phyloP scores from a whole-genome alignment of 2,888 invertebrate species.

The Eupithecia inturbata region DNA sequence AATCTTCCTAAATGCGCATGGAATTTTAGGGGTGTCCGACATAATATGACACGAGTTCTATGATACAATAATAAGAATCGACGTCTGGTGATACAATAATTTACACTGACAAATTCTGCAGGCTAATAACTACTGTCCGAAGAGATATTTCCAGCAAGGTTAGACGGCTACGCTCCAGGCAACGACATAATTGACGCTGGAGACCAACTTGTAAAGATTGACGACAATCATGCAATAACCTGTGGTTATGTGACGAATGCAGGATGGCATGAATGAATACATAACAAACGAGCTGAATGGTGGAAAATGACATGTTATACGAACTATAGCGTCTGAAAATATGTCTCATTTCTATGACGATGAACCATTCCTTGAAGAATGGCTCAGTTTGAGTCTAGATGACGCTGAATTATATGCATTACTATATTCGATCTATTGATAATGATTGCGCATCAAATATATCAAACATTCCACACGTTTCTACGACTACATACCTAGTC shows the following conservation, averaged over 20 bases:
- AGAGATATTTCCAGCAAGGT: conserved; percentile 46
- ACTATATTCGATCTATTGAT: background rate
- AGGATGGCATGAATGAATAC: conserved; percentile 26
- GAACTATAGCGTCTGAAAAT: background rate
- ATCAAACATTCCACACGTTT: background rate
- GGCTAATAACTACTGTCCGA: conserved; percentile 15
- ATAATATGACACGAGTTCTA: background rate
- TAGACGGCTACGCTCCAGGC: conserved; percentile 57
- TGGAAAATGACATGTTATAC: background rate
- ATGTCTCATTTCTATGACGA: background rate
- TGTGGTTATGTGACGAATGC: conserved; percentile 43
- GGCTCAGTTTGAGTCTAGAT: background rate
- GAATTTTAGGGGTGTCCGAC: background rate
- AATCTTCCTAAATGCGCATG: background rate
- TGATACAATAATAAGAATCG: background rate
- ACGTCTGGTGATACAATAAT: background rate
- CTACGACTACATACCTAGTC: background rate
- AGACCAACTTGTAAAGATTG: conserved; percentile 48
- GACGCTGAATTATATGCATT: background rate
- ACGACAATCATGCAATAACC: conserved; percentile 70
- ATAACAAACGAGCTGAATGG: conserved; percentile 19
- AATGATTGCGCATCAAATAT: background rate
- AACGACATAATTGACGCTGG: conserved; percentile 63
- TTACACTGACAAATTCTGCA: conserved; percentile 6
- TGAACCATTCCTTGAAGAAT: background rate